Percentiles rank a stretch among this genome's conserved stretches.
phyloP scores from a whole-genome alignment of 2,113 vertebrate species.

The Hyaena hyaena region DNA sequence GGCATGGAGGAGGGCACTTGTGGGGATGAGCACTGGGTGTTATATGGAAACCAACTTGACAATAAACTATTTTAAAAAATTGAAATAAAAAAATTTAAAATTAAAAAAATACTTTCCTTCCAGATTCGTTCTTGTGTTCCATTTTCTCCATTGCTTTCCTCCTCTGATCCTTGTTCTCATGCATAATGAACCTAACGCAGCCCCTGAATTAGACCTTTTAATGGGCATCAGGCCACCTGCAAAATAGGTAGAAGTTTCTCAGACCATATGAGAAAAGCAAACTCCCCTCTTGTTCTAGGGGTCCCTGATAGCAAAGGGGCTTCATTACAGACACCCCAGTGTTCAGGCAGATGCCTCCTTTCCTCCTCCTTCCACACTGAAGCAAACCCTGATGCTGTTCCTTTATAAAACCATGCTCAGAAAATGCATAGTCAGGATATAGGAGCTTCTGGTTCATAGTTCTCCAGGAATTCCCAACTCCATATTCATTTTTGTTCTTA shows the following conservation, averaged over 20 bases:
- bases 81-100: too few relatives aligned
- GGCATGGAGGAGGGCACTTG: too few relatives aligned
- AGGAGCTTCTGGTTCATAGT: neutral
- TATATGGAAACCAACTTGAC: too few relatives aligned
- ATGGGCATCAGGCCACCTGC: neutral
- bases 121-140: neutral
- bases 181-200: neutral
- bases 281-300: neutral
- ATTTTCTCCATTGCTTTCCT: neutral
- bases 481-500: constrained; percentile 2
- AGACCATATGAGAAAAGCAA: neutral
- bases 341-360: neutral
- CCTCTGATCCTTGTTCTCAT: neutral
- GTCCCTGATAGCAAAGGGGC: neutral
- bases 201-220: neutral
- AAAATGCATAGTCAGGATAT: neutral
- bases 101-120: neutral
- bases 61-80: too few relatives aligned
- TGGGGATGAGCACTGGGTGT: too few relatives aligned
- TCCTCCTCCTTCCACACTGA: neutral
- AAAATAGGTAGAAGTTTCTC: neutral
- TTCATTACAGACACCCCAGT: neutral
- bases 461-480: constrained; percentile 1
- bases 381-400: neutral
- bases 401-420: constrained; percentile 31